A percentile compares a stretch with the other conserved stretches of the same genome.
phyloP scores from a whole-genome alignment of 2,113 vertebrate genomes.

The Pholis gunnellus region DNA sequence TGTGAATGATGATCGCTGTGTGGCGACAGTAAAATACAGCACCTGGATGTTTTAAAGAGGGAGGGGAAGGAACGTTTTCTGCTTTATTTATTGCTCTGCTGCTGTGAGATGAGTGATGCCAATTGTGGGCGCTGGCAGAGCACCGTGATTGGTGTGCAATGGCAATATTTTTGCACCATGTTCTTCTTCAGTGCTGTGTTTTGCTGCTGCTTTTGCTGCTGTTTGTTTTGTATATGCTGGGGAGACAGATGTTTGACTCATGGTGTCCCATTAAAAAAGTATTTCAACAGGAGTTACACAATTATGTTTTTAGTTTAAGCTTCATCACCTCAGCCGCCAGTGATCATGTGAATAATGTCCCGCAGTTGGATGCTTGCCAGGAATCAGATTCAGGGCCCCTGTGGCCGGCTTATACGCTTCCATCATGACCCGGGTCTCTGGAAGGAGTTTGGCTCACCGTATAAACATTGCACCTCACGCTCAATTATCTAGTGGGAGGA shows the following conservation, averaged over 20 bases:
- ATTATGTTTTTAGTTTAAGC: slow-evolving; percentile 53
- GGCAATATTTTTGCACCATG: neutral
- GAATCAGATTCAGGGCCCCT: slow-evolving; percentile 61
- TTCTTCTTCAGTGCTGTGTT: slow-evolving; percentile 10
- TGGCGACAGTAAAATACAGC: slow-evolving; percentile 52
- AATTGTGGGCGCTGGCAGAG: neutral
- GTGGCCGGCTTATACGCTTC: slow-evolving; percentile 54
- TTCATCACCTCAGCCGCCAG: slow-evolving; percentile 51
- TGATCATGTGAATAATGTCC: slow-evolving; percentile 69
- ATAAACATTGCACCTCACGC: slow-evolving; percentile 64
- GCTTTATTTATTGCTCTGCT: slow-evolving; percentile 2
- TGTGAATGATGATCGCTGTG: slow-evolving; percentile 44
- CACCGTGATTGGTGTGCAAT: neutral
- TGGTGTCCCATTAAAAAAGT: slow-evolving; percentile 21
- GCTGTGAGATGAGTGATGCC: slow-evolving; percentile 21
- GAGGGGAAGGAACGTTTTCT: slow-evolving; percentile 17
- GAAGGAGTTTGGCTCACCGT: slow-evolving; percentile 66
- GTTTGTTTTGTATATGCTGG: neutral
- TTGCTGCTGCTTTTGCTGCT: slow-evolving; percentile 6
- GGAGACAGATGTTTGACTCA: slow-evolving; percentile 1
- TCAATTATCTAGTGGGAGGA: slow-evolving; percentile 70
- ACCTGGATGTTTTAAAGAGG: slow-evolving; percentile 30
- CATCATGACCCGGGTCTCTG: slow-evolving; percentile 57
- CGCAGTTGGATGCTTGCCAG: slow-evolving; percentile 58
- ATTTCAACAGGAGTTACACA: slow-evolving; percentile 18